Percentiles rank a stretch among this genome's conserved stretches.
Evolutionary conservation across 2,888 invertebrate genomes (phyloP).

Genomic region (Eupithecia pulchellata): DNA sequence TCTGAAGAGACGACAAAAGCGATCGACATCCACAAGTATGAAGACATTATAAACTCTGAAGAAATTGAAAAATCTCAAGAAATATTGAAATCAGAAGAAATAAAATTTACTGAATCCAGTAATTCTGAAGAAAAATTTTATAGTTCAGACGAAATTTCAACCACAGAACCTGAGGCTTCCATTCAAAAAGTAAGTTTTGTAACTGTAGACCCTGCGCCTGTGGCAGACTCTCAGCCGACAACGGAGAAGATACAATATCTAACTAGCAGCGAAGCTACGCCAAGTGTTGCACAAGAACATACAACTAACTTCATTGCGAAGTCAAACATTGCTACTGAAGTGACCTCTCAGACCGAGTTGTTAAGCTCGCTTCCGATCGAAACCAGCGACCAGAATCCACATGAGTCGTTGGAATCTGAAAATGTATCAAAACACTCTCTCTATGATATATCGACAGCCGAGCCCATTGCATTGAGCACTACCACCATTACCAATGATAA

Average conservation of each 20-base stretch:
- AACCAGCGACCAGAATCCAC: slow-evolving; percentile 78
- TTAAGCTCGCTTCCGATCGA: slow-evolving; percentile 77
- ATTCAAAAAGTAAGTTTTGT: slow-evolving; percentile 40
- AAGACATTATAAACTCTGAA: slow-evolving; percentile 23
- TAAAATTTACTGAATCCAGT: neutral
- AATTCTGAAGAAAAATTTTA: slow-evolving; percentile 12
- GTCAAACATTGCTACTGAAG: slow-evolving; percentile 68
- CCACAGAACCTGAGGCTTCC: slow-evolving; percentile 43
- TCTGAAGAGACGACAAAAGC: slow-evolving; percentile 16
- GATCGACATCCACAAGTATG: slow-evolving; percentile 5
- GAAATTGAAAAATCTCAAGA: slow-evolving; percentile 42
- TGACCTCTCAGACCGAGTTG: slow-evolving; percentile 74
- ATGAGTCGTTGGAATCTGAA: slow-evolving; percentile 63
- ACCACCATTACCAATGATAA: slow-evolving; percentile 55
- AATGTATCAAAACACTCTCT: slow-evolving; percentile 60
- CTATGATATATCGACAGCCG: slow-evolving; percentile 54
- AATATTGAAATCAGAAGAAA: slow-evolving; percentile 32
- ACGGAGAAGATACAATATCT: slow-evolving; percentile 46
- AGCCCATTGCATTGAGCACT: slow-evolving; percentile 50
- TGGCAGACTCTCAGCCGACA: slow-evolving; percentile 43
- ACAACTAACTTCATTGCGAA: slow-evolving; percentile 61
- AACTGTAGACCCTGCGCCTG: slow-evolving; percentile 29
- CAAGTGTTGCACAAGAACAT: slow-evolving; percentile 55
- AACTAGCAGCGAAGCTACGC: slow-evolving; percentile 41
- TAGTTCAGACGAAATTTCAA: slow-evolving; percentile 23